phyloP scores from a whole-genome alignment of 2,113 vertebrate genomes.

The Corvus cornix region DNA sequence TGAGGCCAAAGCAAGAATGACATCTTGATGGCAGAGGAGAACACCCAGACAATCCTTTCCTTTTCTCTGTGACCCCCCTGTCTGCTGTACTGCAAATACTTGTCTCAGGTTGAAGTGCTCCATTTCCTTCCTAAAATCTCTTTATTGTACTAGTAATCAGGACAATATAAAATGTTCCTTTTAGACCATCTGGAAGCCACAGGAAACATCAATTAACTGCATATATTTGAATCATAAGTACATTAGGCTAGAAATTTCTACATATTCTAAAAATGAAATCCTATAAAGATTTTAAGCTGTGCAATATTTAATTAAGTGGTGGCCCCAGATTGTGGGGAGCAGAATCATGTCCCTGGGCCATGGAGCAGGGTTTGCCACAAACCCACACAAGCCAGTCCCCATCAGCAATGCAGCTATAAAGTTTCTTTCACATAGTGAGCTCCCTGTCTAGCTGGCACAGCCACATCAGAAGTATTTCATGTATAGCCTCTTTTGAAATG shows the following conservation, averaged over 20 bases:
- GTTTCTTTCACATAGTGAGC: neutral
- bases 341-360: neutral
- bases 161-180: constrained; percentile 46
- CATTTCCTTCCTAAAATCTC: constrained; percentile 51
- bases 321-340: neutral
- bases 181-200: constrained; percentile 69
- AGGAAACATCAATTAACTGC: constrained; percentile 62
- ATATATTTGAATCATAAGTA: constrained; percentile 68
- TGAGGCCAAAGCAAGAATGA: neutral
- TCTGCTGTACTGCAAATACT: constrained; percentile 1
- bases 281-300: constrained; percentile 5
- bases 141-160: constrained; percentile 49
- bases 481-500: constrained; percentile 6
- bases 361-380: neutral
- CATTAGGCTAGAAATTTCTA: constrained; percentile 35
- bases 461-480: constrained; percentile 12
- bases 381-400: neutral
- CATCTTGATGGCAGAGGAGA: neutral
- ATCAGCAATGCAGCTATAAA: neutral
- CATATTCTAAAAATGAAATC: constrained; percentile 34
- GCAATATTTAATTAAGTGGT: constrained; percentile 19
- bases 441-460: neutral
- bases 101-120: constrained; percentile 52
- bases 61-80: neutral
- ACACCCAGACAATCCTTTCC: neutral